Evolutionary conservation across 2,113 vertebrate genomes (phyloP), one percentile per base, ranked within the genome.

Genomic region (Cariama cristata): DNA sequence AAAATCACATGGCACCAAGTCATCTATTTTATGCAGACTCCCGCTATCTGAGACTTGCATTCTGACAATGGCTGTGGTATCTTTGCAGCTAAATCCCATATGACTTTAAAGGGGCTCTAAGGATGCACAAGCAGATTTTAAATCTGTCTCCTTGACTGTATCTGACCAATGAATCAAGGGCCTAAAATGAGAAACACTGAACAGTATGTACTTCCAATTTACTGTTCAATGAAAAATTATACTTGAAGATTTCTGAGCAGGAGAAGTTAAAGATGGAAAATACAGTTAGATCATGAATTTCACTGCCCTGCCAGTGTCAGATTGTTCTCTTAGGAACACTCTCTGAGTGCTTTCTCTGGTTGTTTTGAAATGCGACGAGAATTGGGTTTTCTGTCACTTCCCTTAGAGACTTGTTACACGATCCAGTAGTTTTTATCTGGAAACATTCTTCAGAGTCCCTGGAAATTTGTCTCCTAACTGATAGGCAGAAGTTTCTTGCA

Each of bases 261-360:
- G 38, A 84, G 64, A 92, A 44, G 7, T 75, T 94, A 81, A 81
- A 95, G 72, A 79, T 96, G 92, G 90, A 93, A 96, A 93, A 88
- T 95, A 30, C 9, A 67, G 63, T 93, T 84, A 90, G 59, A 76
- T 93, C 59, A 68, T 93, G 79, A 86, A 63, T 88, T 90, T 95
- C 20, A 23, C 24, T 90, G 72, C 27, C 38, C 44, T 86, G 59
- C 59, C 79, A 83, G 55, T 77, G 67, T 92, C 72, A 67, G 44
- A 84, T 49, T 86, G 68, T 96, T 97, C 88, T 47, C 47, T 64
- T 47, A 59, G 63, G 82, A 96, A 26, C 45, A 22, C 30, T 47
- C n/a, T 90, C 12, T 2, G 12, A 86, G 59, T 83, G 79, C 68
- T 86, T 95, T 95, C 12, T 95, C 75, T 74, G 35, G 26, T 86